phyloP scores from a whole-genome alignment of 2,797 vertebrate genomes.

The Champsocephalus esox region DNA sequence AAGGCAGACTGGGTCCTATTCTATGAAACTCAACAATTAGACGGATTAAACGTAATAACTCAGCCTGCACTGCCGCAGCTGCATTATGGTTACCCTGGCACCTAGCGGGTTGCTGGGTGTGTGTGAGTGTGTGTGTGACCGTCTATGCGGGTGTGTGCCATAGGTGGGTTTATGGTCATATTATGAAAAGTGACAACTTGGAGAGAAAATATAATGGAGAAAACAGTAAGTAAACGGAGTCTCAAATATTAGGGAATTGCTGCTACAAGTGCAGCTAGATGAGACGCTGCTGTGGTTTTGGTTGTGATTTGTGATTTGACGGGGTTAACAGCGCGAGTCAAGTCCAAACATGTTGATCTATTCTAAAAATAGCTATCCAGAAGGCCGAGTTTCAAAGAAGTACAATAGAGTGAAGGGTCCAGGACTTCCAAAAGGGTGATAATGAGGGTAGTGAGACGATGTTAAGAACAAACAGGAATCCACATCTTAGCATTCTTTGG shows the following conservation, averaged over 20 bases:
- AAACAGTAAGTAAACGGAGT: conserved; percentile 43
- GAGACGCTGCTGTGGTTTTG: conserved; percentile 42
- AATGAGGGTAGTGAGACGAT: conserved; percentile 5
- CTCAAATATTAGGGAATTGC: conserved; percentile 38
- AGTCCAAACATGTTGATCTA: not conserved
- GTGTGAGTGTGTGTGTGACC: conserved; percentile 18
- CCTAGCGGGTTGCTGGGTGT: conserved; percentile 50
- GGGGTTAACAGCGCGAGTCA: conserved; percentile 14
- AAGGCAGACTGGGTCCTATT: conserved; percentile 82
- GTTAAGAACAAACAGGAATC: conserved; percentile 17
- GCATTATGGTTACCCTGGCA: conserved; percentile 77
- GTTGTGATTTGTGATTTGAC: conserved; percentile 35
- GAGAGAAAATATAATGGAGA: conserved; percentile 46
- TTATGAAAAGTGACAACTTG: conserved; percentile 70
- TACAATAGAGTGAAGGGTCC: not conserved
- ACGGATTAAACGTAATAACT: conserved; percentile 83
- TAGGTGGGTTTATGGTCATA: conserved; percentile 45
- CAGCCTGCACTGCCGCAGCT: conserved; percentile 69
- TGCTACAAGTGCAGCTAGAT: conserved; percentile 12
- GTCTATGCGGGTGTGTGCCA: conserved; percentile 13
- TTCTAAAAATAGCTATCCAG: conserved; percentile 3
- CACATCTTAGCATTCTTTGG: not conserved
- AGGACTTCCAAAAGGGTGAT: conserved; percentile 1
- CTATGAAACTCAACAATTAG: conserved; percentile 85
- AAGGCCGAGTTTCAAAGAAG: not conserved